These are phyloP conservation scores for Altica lythri DNA, from an alignment of 2,888 invertebrate genomes.

Conservation along the genomic window DNA sequence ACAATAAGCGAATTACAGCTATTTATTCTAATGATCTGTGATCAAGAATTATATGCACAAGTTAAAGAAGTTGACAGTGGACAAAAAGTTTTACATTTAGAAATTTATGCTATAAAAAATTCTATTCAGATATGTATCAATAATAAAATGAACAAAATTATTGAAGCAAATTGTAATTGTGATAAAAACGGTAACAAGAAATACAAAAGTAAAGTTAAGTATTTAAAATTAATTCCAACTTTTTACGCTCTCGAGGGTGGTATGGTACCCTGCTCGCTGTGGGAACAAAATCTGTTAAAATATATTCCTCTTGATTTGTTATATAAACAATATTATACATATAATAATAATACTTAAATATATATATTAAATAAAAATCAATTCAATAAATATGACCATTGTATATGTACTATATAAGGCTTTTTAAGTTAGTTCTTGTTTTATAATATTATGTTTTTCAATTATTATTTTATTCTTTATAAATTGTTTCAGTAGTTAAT, in stretches of 20 bases:
- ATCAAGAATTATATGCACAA: slow-evolving; percentile 13
- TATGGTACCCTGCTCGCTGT: slow-evolving; percentile 28
- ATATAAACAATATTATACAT: slow-evolving; percentile 21
- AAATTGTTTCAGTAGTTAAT: too few species aligned
- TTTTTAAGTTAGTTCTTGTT: too few species aligned
- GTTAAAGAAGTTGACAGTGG: slow-evolving; percentile 17
- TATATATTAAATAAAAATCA: too few species aligned
- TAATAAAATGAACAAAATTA: slow-evolving; percentile 8
- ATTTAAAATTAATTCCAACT: slow-evolving; percentile 28
- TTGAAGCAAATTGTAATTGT: background rate
- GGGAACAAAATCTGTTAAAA: slow-evolving; percentile 29
- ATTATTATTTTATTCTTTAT: too few species aligned
- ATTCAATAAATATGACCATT: too few species aligned
- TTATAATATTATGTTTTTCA: too few species aligned
- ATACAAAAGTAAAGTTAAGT: slow-evolving; percentile 25
- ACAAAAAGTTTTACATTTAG: slow-evolving; percentile 20
- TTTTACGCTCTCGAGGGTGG: slow-evolving; percentile 26
- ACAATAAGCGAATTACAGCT: slow-evolving; percentile 12
- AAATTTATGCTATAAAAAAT: slow-evolving; percentile 5
- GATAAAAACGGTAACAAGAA: slow-evolving; percentile 11
- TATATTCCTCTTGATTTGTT: slow-evolving; percentile 26
- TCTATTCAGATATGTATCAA: slow-evolving; percentile 6
- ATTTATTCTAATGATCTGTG: slow-evolving; percentile 18
- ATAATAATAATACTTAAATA: background rate
- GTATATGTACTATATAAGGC: too few species aligned